Percentiles rank a stretch among this genome's conserved stretches.
phyloP scores from a whole-genome alignment of 2,797 vertebrate genomes.

The Alcedo atthis region DNA sequence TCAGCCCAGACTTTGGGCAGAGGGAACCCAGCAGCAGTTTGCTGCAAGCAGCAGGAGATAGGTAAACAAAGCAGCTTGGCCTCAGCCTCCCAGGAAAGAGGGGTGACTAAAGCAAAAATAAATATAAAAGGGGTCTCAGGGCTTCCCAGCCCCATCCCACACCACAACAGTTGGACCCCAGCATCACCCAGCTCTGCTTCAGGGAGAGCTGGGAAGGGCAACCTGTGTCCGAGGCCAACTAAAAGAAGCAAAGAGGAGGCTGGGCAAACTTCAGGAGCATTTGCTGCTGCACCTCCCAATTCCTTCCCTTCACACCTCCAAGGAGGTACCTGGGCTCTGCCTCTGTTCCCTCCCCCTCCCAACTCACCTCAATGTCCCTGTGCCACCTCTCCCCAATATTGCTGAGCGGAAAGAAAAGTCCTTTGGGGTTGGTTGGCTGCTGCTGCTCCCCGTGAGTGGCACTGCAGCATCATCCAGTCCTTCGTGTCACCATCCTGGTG shows the following conservation, averaged over 20 bases:
- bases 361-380: not conserved
- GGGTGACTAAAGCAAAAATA: not conserved
- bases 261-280: not conserved
- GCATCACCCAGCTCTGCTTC: not conserved
- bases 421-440: not conserved
- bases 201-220: not conserved
- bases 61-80: not conserved
- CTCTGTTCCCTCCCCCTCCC: not conserved
- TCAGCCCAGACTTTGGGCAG: not conserved
- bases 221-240: accelerated
- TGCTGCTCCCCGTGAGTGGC: not conserved
- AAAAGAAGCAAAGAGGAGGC: not conserved
- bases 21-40: not conserved
- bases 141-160: not conserved
- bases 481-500: accelerated
- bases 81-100: not conserved
- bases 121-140: not conserved
- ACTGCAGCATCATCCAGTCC: not conserved
- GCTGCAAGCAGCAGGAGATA: not conserved
- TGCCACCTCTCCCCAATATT: not conserved
- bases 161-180: not conserved
- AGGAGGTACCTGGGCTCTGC: not conserved
- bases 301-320: not conserved
- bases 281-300: not conserved
- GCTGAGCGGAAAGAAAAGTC: not conserved